Percentiles rank a stretch among this genome's conserved stretches.
Conservation (phyloP, 2,888 invertebrate species). For the Parnassius glacialis region DNA sequence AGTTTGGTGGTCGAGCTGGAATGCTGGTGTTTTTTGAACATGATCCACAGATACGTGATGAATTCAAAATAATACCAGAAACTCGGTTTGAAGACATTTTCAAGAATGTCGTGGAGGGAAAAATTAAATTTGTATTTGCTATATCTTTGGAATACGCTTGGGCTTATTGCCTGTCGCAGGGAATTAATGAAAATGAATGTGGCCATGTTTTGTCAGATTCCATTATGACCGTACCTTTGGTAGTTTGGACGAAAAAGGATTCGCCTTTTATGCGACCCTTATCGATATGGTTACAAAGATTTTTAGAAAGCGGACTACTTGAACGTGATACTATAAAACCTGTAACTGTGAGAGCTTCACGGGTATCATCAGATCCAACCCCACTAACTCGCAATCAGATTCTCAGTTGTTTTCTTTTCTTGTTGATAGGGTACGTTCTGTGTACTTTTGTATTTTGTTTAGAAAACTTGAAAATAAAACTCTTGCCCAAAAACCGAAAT, state of each 20-base stretch:
- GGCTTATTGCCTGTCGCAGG: constrained; percentile 51
- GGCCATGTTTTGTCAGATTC: constrained; percentile 59
- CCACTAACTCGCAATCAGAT: constrained; percentile 52
- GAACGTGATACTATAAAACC: constrained; percentile 41
- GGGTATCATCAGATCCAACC: constrained; percentile 44
- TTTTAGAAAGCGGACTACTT: constrained; percentile 57
- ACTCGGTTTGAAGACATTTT: constrained; percentile 51
- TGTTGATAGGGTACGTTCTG: constrained; percentile 47
- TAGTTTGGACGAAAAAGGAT: constrained; percentile 57
- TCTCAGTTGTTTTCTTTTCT: constrained; percentile 53
- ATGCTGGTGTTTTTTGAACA: constrained; percentile 58
- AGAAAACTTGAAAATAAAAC: constrained; percentile 40
- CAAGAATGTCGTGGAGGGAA: constrained; percentile 48
- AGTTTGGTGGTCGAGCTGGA: constrained; percentile 55
- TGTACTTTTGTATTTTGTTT: constrained; percentile 47
- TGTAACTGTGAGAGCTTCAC: constrained; percentile 25
- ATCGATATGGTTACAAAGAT: constrained; percentile 52
- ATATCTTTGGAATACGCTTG: constrained; percentile 59
- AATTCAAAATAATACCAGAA: constrained; percentile 53
- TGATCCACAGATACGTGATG: constrained; percentile 50
- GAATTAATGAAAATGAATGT: constrained; percentile 54
- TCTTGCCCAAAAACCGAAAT: constrained; percentile 30
- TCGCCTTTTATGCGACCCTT: constrained; percentile 52
- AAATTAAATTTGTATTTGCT: constrained; percentile 54
- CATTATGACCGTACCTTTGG: constrained; percentile 58